Conservation (phyloP, 2,113 vertebrate species). For the Progne subis region DNA sequence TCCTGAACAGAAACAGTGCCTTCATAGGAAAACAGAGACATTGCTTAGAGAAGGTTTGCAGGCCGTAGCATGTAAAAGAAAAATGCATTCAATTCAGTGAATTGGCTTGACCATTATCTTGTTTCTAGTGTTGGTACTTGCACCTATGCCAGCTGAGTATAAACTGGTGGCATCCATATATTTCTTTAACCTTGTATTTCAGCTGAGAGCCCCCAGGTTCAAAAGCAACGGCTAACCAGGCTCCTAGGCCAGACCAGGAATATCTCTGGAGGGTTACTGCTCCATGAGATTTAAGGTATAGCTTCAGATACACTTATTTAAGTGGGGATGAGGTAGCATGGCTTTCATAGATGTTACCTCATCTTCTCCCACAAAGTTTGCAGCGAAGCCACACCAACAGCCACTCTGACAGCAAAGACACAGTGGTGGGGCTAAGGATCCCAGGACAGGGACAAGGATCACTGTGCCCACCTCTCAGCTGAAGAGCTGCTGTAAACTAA, state of each 20-base stretch:
- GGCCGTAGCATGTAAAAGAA: background rate
- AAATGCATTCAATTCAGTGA: background rate
- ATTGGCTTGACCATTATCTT: background rate
- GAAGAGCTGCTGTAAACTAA: background rate
- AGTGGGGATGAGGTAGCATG: background rate
- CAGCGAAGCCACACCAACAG: background rate
- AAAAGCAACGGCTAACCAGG: background rate
- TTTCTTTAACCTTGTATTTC: background rate
- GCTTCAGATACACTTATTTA: background rate
- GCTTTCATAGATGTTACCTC: background rate
- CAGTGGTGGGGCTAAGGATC: background rate
- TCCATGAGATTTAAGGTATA: background rate
- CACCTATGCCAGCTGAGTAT: background rate
- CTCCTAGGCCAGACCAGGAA: background rate
- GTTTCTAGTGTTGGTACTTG: background rate
- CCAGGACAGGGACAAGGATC: too few species aligned
- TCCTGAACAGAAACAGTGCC: background rate
- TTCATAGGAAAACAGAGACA: background rate
- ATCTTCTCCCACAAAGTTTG: background rate
- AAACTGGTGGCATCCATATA: background rate
- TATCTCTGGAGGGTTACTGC: background rate
- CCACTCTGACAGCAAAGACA: fast-evolving
- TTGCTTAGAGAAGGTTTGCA: background rate
- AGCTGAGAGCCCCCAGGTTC: background rate
- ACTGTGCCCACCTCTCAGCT: fast-evolving